Conservation (phyloP, 2,113 vertebrate genomes). For the Gallinago media region DNA sequence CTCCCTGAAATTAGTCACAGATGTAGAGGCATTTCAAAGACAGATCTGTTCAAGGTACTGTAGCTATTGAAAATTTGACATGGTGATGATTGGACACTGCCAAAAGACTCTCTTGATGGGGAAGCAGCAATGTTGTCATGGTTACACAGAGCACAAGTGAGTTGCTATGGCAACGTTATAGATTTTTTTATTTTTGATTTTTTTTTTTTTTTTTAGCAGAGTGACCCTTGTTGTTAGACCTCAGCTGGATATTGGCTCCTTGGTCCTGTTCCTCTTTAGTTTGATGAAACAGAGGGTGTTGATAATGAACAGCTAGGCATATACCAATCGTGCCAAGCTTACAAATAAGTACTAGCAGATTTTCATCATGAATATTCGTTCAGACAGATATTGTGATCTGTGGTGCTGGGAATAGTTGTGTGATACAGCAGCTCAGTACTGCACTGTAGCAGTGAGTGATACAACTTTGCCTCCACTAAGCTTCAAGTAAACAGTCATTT, state of each 20-base stretch:
- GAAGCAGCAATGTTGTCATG: conserved; percentile 34
- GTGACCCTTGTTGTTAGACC: conserved; percentile 1
- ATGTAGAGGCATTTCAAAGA: neutral
- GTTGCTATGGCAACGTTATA: conserved; percentile 38
- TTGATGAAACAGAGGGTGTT: neutral
- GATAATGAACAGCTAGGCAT: fast-evolving
- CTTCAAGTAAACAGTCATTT: neutral
- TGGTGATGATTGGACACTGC: neutral
- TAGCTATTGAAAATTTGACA: conserved; percentile 2
- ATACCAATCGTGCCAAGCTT: neutral
- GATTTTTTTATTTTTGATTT: conserved; percentile 18
- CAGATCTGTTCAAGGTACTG: neutral
- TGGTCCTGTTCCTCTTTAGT: neutral
- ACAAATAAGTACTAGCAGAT: neutral
- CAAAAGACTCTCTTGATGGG: neutral
- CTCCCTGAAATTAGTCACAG: neutral
- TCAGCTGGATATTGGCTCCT: neutral
- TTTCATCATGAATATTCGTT: neutral
- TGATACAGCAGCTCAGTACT: neutral
- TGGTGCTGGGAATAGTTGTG: neutral
- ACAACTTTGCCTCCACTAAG: neutral
- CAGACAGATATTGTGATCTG: neutral
- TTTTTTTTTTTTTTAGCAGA: neutral
- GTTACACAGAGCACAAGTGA: neutral
- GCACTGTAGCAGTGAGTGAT: neutral